Percentiles rank a stretch among this genome's conserved stretches.
phyloP scores from a whole-genome alignment of 2,888 invertebrate species.

The Trachelus iudaicus region DNA sequence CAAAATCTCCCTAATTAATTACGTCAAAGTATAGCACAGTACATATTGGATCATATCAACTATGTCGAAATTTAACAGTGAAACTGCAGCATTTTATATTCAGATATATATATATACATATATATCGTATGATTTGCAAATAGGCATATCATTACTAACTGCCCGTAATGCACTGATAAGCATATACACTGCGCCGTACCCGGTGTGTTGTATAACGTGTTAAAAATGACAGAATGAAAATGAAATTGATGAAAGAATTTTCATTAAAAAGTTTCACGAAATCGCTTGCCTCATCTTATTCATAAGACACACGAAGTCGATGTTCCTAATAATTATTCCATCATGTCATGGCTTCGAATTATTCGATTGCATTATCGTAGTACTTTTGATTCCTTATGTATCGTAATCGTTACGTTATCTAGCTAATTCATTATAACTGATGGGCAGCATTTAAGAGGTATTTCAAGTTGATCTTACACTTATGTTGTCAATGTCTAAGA shows the following conservation, averaged over 20 bases:
- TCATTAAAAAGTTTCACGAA: not conserved
- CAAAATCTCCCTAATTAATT: not conserved
- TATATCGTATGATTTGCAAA: not conserved
- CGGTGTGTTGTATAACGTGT: not conserved
- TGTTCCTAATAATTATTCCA: not conserved
- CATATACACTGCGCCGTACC: not conserved
- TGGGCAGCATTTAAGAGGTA: slow-evolving; percentile 10
- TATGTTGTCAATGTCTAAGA: not conserved
- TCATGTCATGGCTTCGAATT: not conserved
- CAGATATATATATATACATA: not conserved
- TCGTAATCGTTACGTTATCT: not conserved
- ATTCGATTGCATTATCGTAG: not conserved
- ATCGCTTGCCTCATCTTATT: not conserved
- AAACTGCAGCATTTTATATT: not conserved
- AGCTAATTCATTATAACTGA: slow-evolving; percentile 3
- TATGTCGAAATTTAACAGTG: not conserved
- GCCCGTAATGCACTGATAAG: not conserved
- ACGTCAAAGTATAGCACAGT: not conserved
- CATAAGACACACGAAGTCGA: not conserved
- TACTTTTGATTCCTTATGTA: slow-evolving; percentile 3
- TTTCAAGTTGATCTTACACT: slow-evolving; percentile 4
- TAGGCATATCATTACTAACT: not conserved
- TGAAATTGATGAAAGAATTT: not conserved
- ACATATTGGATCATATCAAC: not conserved
- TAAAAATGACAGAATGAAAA: not conserved